Evolutionary conservation across 1,140 invertebrate species (phyloP).

Genomic region (Drosophila suzukii): DNA sequence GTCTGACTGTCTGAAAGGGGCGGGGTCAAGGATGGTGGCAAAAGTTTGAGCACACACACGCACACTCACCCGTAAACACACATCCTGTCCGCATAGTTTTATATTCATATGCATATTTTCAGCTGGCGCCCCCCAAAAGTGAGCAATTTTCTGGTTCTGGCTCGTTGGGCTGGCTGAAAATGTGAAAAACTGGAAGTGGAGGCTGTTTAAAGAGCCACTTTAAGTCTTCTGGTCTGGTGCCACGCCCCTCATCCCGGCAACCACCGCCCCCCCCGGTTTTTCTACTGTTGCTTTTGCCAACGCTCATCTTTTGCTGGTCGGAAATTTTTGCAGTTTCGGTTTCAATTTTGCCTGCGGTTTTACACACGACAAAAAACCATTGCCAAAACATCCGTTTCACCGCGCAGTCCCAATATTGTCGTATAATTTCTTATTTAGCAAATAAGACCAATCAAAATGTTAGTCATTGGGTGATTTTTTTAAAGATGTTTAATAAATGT

Average conservation of each 20-base stretch:
- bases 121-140: conserved; percentile 21
- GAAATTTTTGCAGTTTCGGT: conserved; percentile 31
- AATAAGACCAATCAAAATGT: neutral
- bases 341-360: conserved; percentile 34
- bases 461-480: too few species aligned
- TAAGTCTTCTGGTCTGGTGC: conserved; percentile 17
- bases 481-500: too few species aligned
- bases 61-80: conserved; percentile 28
- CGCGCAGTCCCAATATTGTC: neutral
- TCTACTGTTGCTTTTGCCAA: conserved; percentile 34
- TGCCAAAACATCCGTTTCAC: neutral
- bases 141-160: conserved; percentile 33
- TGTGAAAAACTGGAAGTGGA: neutral
- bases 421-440: neutral
- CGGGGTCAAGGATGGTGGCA: conserved; percentile 25
- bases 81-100: conserved; percentile 69
- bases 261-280: conserved; percentile 6
- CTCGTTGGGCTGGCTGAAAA: neutral
- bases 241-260: conserved; percentile 8
- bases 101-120: conserved; percentile 78
- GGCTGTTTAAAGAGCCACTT: conserved; percentile 65
- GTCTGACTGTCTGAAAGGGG: neutral
- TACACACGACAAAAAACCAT: conserved; percentile 3
- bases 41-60: conserved; percentile 51
- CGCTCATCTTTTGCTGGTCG: conserved; percentile 7